Percentiles rank a stretch among this genome's conserved stretches.
Evolutionary conservation across 2,888 invertebrate genomes (phyloP).

Genomic region (Mylabris sibirica): DNA sequence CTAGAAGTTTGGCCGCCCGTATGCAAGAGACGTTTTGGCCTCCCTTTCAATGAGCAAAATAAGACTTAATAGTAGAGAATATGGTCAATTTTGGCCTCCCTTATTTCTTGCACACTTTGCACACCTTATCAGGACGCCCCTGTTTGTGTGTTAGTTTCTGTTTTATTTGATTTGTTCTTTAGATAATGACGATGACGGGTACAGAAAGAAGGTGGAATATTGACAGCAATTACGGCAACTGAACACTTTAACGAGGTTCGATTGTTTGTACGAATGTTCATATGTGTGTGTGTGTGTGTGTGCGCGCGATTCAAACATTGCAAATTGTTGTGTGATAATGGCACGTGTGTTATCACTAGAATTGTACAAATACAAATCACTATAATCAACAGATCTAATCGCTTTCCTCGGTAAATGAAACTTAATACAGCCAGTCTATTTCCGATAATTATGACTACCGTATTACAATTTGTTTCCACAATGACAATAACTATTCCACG

Average conservation of each 20-base stretch:
- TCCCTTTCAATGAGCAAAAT: too few relatives aligned
- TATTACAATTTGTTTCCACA: background rate
- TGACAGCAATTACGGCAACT: conserved; percentile 24
- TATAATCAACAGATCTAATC: background rate
- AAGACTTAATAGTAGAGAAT: too few relatives aligned
- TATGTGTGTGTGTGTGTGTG: conserved; percentile 23
- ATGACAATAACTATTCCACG: background rate
- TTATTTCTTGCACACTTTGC: too few relatives aligned
- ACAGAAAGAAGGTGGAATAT: conserved; percentile 20
- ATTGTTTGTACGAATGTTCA: conserved; percentile 18
- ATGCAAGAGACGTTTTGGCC: too few relatives aligned
- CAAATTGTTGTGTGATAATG: conserved; percentile 14
- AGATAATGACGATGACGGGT: conserved; percentile 29
- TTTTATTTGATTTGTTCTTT: conserved; percentile 9
- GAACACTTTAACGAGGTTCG: conserved; percentile 31
- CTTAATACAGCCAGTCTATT: background rate
- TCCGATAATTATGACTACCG: background rate
- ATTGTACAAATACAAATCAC: background rate
- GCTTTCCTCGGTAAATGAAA: conserved; percentile 11
- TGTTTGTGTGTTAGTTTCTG: background rate
- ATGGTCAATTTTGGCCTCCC: too few relatives aligned
- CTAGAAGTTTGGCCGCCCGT: too few relatives aligned
- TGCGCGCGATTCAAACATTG: background rate
- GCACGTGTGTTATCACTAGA: conserved; percentile 24
- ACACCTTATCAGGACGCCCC: too few relatives aligned